These are phyloP conservation scores for Crotalus tigris DNA, from an alignment of 2,113 vertebrate genomes.

Conservation along the genomic window DNA sequence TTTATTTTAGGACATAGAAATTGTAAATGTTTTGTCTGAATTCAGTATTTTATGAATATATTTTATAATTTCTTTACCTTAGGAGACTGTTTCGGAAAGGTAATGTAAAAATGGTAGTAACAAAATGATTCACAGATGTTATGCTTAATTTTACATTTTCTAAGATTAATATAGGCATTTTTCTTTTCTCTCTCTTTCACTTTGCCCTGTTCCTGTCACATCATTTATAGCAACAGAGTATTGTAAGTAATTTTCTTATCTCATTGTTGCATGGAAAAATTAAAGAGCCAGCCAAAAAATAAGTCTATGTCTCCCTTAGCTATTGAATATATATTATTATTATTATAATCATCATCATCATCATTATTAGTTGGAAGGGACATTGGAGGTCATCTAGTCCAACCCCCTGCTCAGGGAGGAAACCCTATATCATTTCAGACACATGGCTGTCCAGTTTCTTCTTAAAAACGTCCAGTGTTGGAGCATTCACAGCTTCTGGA, in stretches of 20 bases:
- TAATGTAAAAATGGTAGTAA: not conserved
- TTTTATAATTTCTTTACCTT: not conserved
- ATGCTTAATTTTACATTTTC: not conserved
- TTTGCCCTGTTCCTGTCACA: not conserved
- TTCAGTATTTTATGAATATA: not conserved
- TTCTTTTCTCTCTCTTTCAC: too few species aligned
- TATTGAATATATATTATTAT: not conserved
- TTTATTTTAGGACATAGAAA: not conserved
- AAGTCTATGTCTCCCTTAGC: not conserved
- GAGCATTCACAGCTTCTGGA: too few species aligned
- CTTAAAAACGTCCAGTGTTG: too few species aligned
- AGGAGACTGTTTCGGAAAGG: not conserved
- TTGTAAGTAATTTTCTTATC: slow-evolving; percentile 19
- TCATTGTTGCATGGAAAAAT: not conserved
- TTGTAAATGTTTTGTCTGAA: not conserved
- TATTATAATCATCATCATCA: too few species aligned
- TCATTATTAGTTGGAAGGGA: too few species aligned
- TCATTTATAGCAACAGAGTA: not conserved
- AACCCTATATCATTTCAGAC: too few species aligned
- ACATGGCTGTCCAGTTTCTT: too few species aligned
- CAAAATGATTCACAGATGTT: not conserved
- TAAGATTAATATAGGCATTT: not conserved
- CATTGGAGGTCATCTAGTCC: too few species aligned
- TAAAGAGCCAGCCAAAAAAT: not conserved
- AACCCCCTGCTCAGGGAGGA: too few species aligned